These are phyloP conservation scores for Epirrhoe tristata DNA, from an alignment of 2,888 invertebrate genomes.

Conservation along the genomic window DNA sequence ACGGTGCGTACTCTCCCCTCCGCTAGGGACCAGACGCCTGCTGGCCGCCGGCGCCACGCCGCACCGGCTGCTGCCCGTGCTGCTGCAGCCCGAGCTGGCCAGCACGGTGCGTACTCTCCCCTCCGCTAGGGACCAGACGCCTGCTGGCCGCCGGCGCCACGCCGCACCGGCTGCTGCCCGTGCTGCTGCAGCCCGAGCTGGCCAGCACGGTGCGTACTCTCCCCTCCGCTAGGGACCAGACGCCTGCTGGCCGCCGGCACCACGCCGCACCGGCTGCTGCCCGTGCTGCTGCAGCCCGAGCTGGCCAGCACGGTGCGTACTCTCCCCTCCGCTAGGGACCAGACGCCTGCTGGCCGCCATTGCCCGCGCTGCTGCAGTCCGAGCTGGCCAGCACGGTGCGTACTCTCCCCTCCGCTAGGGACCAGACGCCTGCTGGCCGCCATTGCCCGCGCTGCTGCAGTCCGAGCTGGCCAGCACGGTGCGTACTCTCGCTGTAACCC, in stretches of 20 bases:
- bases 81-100: conserved; percentile 2
- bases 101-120: conserved; percentile 1
- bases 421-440: too few relatives aligned
- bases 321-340: neutral
- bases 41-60: conserved; percentile 86
- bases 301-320: conserved; percentile 7
- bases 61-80: conserved; percentile 74
- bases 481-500: too few relatives aligned
- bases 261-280: conserved; percentile 85
- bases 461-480: neutral
- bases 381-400: neutral
- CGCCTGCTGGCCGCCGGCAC: conserved; percentile 82
- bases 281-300: conserved; percentile 6
- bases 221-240: conserved; percentile 49
- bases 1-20: neutral
- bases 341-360: too few relatives aligned
- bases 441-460: conserved; percentile 5
- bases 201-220: conserved; percentile 6
- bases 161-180: conserved; percentile 82
- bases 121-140: conserved; percentile 50
- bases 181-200: conserved; percentile 4
- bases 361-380: conserved; percentile 8
- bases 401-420: too few relatives aligned
- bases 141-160: conserved; percentile 86
- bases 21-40: conserved; percentile 62